phyloP scores from a whole-genome alignment of 2,797 vertebrate genomes.

The Brotula barbata region DNA sequence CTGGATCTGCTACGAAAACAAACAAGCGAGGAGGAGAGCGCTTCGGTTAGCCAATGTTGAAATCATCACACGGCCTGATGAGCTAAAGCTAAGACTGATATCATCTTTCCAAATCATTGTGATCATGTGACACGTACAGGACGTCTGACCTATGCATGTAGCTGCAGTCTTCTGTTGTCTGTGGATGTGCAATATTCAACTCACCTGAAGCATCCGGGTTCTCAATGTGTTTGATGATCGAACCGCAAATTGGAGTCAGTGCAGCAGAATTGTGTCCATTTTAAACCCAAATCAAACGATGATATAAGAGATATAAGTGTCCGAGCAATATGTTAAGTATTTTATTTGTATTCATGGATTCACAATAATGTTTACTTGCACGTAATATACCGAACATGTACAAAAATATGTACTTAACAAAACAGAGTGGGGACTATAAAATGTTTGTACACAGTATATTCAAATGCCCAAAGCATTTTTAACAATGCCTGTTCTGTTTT shows the following conservation, averaged over 20 bases:
- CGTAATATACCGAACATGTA: background rate
- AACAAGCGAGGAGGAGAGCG: too few relatives aligned
- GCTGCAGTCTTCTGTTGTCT: conserved; percentile 53
- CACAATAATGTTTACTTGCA: background rate
- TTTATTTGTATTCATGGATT: background rate
- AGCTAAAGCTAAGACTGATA: conserved; percentile 29
- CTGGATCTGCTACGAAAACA: too few relatives aligned
- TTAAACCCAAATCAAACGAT: conserved; percentile 78
- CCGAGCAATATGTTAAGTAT: conserved; percentile 20
- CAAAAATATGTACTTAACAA: background rate
- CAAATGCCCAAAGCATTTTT: too few relatives aligned
- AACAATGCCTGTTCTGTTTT: too few relatives aligned
- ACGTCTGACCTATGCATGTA: conserved; percentile 60
- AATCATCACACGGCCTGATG: conserved; percentile 27
- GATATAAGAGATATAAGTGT: conserved; percentile 40
- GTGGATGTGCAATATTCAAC: conserved; percentile 54
- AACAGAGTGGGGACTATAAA: too few relatives aligned
- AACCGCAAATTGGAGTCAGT: conserved; percentile 42
- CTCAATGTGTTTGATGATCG: conserved; percentile 38
- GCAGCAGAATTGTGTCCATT: conserved; percentile 68
- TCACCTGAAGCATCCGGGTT: conserved; percentile 27
- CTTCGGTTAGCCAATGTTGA: too few relatives aligned
- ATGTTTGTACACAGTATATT: too few relatives aligned
- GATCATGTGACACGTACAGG: conserved; percentile 28
- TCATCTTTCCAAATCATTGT: conserved; percentile 36